Evolutionary conservation across 2,888 invertebrate genomes (phyloP).

Genomic region (Syritta pipiens): DNA sequence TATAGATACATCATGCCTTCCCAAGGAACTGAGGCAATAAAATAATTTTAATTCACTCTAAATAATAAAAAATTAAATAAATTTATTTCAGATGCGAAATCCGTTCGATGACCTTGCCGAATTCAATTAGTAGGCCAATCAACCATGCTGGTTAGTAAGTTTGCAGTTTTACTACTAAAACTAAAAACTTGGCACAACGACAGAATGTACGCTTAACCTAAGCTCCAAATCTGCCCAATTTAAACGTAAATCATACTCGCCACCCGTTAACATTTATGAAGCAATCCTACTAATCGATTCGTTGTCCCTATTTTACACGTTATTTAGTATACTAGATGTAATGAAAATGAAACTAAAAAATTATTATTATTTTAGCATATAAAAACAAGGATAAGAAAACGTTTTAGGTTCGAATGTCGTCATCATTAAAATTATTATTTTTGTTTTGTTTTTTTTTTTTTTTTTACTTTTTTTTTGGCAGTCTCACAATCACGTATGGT

Average conservation of each 20-base stretch:
- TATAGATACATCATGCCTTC: constrained; percentile 83
- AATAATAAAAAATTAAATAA: neutral
- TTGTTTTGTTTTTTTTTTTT: no score
- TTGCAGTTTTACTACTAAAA: neutral
- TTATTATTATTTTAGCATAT: constrained; percentile 8
- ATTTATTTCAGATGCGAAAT: constrained; percentile 82
- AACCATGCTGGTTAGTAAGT: constrained; percentile 76
- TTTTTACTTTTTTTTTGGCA: no score
- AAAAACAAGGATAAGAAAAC: no score
- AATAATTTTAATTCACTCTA: neutral
- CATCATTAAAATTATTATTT: no score
- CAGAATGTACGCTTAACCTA: constrained; percentile 13
- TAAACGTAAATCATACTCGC: constrained; percentile 43
- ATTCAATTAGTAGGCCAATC: constrained; percentile 83
- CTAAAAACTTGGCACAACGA: constrained; percentile 42
- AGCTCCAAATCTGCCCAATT: constrained; percentile 52
- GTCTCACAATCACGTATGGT: no score
- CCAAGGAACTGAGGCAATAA: constrained; percentile 83
- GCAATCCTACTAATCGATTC: constrained; percentile 28
- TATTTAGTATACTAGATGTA: constrained; percentile 31
- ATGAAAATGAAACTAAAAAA: constrained; percentile 3
- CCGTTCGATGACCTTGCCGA: constrained; percentile 85
- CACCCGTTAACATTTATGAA: constrained; percentile 19
- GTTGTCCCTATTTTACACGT: constrained; percentile 9
- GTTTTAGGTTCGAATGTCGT: no score